A percentile compares a stretch with the other conserved stretches of the same genome.
Evolutionary conservation across 2,113 vertebrate genomes (phyloP).

Genomic region (Vimba vimba): DNA sequence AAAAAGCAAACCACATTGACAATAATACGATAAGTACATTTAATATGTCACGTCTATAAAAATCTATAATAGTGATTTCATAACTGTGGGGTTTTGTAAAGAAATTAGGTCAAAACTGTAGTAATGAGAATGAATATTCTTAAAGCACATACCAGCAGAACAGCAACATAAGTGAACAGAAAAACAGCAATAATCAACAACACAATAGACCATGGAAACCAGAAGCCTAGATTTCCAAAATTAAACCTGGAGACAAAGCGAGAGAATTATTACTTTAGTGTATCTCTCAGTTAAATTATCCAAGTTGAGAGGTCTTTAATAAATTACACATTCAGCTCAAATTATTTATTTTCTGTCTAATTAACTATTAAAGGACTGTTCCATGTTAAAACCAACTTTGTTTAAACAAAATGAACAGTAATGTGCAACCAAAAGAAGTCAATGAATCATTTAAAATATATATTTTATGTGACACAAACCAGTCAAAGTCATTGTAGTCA

Average conservation of each 20-base stretch:
- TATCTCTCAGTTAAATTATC: background rate
- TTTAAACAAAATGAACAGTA: background rate
- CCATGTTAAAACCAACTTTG: background rate
- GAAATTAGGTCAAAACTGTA: background rate
- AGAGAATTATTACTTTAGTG: background rate
- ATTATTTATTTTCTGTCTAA: background rate
- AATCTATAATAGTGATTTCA: background rate
- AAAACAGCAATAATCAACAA: slow-evolving; percentile 77
- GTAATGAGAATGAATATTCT: background rate
- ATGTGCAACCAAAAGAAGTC: background rate
- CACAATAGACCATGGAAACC: slow-evolving; percentile 87
- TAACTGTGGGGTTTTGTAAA: background rate
- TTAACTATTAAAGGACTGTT: background rate
- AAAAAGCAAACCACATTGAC: background rate
- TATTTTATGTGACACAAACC: slow-evolving; percentile 74
- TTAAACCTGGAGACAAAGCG: slow-evolving; percentile 75
- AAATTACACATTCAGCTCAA: background rate
- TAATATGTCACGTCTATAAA: background rate
- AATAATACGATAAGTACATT: background rate
- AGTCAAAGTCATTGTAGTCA: slow-evolving; percentile 91
- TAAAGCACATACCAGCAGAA: slow-evolving; percentile 75
- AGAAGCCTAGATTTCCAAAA: slow-evolving; percentile 81
- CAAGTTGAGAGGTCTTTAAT: background rate
- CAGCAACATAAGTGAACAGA: slow-evolving; percentile 78
- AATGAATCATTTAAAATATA: background rate